Conservation (phyloP, 2,113 vertebrate genomes). For the Scophthalmus maximus region DNA sequence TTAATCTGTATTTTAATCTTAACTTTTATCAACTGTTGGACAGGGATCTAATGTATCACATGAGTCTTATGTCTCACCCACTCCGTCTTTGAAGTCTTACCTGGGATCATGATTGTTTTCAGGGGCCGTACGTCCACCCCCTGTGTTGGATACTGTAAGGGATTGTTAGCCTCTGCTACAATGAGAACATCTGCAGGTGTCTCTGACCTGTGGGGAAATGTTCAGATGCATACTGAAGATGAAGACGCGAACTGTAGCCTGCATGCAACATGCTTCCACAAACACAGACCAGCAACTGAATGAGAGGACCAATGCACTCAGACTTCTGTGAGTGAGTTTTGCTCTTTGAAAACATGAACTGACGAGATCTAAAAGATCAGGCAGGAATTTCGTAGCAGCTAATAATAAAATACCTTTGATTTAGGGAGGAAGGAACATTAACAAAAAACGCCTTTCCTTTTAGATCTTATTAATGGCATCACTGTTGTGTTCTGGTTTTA, state of each 20-base stretch:
- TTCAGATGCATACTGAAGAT: neutral
- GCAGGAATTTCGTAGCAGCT: neutral
- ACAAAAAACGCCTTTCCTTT: no score
- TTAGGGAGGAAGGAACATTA: no score
- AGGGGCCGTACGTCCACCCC: slow-evolving; percentile 90
- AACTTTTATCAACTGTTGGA: neutral
- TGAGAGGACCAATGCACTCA: neutral
- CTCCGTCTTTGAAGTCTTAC: slow-evolving; percentile 59
- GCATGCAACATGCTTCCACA: neutral
- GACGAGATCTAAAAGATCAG: no score
- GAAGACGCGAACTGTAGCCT: neutral
- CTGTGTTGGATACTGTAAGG: slow-evolving; percentile 90
- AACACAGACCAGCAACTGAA: neutral
- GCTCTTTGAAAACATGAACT: neutral
- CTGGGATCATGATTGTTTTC: slow-evolving; percentile 90
- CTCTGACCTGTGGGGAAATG: slow-evolving; percentile 75
- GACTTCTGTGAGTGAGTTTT: neutral
- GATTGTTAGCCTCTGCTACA: slow-evolving; percentile 89
- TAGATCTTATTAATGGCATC: no score
- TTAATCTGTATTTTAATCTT: no score
- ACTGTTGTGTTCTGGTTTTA: no score
- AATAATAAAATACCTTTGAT: neutral
- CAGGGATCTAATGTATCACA: neutral
- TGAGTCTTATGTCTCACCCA: neutral
- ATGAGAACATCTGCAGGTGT: slow-evolving; percentile 86